Evolutionary conservation across 2,888 invertebrate species (phyloP).

Genomic region (Yponomeuta sedellus): DNA sequence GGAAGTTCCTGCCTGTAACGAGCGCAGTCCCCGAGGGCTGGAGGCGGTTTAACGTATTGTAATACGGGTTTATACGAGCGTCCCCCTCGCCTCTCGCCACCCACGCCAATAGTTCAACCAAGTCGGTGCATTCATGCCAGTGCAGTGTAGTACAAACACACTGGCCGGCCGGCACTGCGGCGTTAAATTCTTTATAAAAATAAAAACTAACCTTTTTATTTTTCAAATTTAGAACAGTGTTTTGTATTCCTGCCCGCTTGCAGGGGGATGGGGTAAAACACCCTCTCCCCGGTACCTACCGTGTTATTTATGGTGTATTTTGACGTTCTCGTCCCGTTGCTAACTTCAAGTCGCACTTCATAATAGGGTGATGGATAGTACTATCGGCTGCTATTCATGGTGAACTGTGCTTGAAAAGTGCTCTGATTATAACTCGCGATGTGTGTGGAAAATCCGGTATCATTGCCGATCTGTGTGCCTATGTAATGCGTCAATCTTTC

Average conservation of each 20-base stretch:
- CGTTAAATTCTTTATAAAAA: neutral
- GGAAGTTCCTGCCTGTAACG: constrained; percentile 38
- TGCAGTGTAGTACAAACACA: neutral
- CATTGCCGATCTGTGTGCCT: constrained; percentile 30
- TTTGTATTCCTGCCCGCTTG: constrained; percentile 36
- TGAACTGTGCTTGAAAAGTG: constrained; percentile 51
- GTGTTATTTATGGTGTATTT: constrained; percentile 72
- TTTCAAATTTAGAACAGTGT: constrained; percentile 38
- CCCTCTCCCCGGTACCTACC: constrained; percentile 50
- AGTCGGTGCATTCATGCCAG: constrained; percentile 27
- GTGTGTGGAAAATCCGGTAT: constrained; percentile 52
- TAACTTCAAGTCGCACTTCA: constrained; percentile 65
- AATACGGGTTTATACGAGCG: constrained; percentile 48
- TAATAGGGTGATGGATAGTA: constrained; percentile 75
- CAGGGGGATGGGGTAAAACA: constrained; percentile 43
- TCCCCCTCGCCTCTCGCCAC: constrained; percentile 33
- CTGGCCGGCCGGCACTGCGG: constrained; percentile 40
- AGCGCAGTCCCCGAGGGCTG: constrained; percentile 50
- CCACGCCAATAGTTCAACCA: constrained; percentile 14
- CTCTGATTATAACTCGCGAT: constrained; percentile 45
- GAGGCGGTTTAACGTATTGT: constrained; percentile 62
- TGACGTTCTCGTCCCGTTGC: constrained; percentile 65
- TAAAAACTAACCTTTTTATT: neutral
- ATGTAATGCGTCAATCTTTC: constrained; percentile 33
- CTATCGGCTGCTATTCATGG: constrained; percentile 69